phyloP scores from a whole-genome alignment of 2,888 invertebrate genomes.

The Helobdella robusta region DNA sequence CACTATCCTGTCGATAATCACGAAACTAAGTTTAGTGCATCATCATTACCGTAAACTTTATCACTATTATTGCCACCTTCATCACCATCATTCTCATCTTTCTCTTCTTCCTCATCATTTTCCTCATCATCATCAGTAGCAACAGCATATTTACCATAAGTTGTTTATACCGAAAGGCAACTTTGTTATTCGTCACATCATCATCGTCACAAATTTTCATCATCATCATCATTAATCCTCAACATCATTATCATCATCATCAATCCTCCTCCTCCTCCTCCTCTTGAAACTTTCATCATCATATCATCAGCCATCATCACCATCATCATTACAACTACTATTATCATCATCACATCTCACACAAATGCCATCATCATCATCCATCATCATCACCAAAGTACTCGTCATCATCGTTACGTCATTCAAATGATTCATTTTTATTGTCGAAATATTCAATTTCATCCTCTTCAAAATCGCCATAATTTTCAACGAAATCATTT shows the following conservation, averaged over 20 bases:
- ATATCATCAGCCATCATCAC: neutral
- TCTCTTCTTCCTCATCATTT: neutral
- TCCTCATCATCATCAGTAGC: neutral
- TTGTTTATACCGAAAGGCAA: too few species aligned
- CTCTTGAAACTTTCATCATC: neutral
- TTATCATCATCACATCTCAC: neutral
- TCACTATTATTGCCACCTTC: neutral
- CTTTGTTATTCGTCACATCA: neutral
- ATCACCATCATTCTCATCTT: neutral
- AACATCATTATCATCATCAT: neutral
- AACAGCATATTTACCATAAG: too few species aligned
- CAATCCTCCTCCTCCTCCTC: neutral
- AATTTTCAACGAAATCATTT: neutral
- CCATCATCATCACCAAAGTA: neutral
- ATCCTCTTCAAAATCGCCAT: too few species aligned
- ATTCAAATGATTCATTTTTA: too few species aligned
- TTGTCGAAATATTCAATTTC: too few species aligned
- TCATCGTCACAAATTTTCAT: conserved; percentile 3
- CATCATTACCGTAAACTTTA: neutral
- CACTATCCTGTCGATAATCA: too few species aligned
- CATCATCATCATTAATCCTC: conserved; percentile 2
- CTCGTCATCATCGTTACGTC: conserved; percentile 6
- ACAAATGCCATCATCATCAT: neutral
- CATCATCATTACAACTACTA: neutral
- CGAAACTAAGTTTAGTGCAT: neutral